Base-by-base conservation (phyloP, 2,113 vertebrate genomes). In the Cyanoramphus novaezelandiae region DNA sequence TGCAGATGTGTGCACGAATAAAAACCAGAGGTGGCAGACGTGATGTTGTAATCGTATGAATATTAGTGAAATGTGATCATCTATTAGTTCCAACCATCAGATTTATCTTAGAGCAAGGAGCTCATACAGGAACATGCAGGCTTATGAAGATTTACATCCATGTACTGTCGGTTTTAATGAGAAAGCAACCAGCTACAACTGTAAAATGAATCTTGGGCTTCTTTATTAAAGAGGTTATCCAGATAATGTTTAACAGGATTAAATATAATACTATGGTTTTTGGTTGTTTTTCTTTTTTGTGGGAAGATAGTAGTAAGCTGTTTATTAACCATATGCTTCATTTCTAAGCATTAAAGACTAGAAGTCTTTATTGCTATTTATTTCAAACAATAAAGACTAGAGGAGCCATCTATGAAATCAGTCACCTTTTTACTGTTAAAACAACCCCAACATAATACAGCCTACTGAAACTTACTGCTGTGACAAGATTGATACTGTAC, bases 1-100 rank as follows among this genome's bases (percentile, higher is more conserved):
- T 57, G 44, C 63, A 83, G 64, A 65, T 20, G 64, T 0, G 0
- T 15, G 8, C 41, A 77, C 10, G 28, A 74, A 65, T 80, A 33
- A 72, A 69, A 86, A 69, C 0, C 8, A 80, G 35, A 57, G 0
- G 3, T 1, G 7, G 52, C n/a, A 77, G 37, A 69, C 23, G 27
- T 6, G 9, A 55, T 19, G 6, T 28, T 52, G 18, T 41, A 90
- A 82, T 21, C 0, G 0, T n/a, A 46, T 37, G 43, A 78, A 41
- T 47, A 60, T 72, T 27, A 71, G 8, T 17, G 33, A 93, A 68
- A 65, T 29, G 27, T 55, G 35, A 62, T 80, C 14, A 52, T 24
- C 25, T 67, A 9, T 35, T 62, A n/a, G 46, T n/a, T 89, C 15
- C 46, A 89, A 25, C 8, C 9, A 33, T 43, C 14, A 49, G 33